Evolutionary conservation across 30 jellyfish, hydroid and myxozoan species (phyloP), one percentile per base, ranked within the genome.

Genomic region (Clytia hemisphaerica): DNA sequence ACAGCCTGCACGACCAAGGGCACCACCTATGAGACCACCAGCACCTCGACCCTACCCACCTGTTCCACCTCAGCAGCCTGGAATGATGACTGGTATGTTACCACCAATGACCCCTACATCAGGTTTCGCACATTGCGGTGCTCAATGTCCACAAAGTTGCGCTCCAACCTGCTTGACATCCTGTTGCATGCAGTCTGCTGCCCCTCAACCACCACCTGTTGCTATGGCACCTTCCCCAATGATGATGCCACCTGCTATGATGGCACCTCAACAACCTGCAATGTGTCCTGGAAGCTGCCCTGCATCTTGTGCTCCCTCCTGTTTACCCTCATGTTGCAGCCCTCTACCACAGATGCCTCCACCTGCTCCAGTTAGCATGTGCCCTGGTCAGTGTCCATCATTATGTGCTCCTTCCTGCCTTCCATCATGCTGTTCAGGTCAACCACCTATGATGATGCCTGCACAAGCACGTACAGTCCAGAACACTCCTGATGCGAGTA

Each of bases 111-210:
- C 58, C 3, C 77, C 78, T 6, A 49, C 76, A 30, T 87, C 81
- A 50, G 63, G 77, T 36, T 60, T 72, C 12, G 78, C 86, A 18
- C 86, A 81, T 1, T 80, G 94, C 64, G 94, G 94, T 27, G 75
- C 62, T 9, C 73, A 81, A 0, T 80, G 94, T 34, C 65, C 94
- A 32, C 82, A 81, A 25, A 29, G 50, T 15, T 80, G 94, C 51
- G 94, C 94, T 6, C 94, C 94, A 2, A 77, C 61, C 48, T 80
- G 94, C 62, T 44, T 61, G n/a, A 81, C 94, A 47, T 50, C 82
- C 55, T 80, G 94, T 58, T 80, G 94, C 64, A 63, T 51, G 10
- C 70, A 37, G 12, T 4, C 36, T 15, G 37, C 78, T 25, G 10
- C 71, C 16, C 15, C 1, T 42, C 30, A n/a, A 51, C 30, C 0